Base-by-base conservation (phyloP, 1,140 invertebrate species). In the Papilio xuthus region DNA sequence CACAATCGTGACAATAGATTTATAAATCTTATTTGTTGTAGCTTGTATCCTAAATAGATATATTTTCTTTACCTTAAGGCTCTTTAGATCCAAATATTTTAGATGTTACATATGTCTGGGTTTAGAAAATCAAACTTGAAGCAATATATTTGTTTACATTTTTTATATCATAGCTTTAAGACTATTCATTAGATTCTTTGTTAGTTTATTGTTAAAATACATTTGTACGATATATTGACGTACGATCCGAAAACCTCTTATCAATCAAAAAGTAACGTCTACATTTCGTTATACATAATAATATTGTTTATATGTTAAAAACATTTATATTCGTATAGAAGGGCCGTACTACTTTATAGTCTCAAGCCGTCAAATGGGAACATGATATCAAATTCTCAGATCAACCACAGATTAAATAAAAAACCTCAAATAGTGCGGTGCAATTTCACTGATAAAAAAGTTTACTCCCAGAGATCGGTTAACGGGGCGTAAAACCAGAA, bases 401-500 rank as follows among this genome's bases (percentile, higher is more conserved):
- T 75, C 73, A 9, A 32, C 73, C 73, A 75, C 74, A 76, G 74
- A 75, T 79, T 70, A 75, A 72, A 79, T 72, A 81, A 81, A 82
- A 84, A 81, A 60, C 70, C 74, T 60, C 74, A 63, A 76, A 76
- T 23, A 32, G 74, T 37, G 28, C 80, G 82, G 81, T 84, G 74
- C 78, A 80, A 83, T 84, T 71, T 75, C 9, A 41, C 50, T 37
- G 37, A 60, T 63, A 76, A 76, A 56, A 86, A 85, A 85, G 86
- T 82, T 80, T 82, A 84, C 83, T 78, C 82, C 80, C 77, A 80
- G 79, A 78, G 71, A 73, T 80, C 72, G 79, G 76, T 69, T 89
- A 92, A 90, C 90, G 87, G 88, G 87, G 80, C 89, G 87, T 89
- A 83, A 87, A 91, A 91, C 89, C 89, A 87, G 83, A 82, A 85